Base-by-base conservation (phyloP, 92 coral and sea anemone species). In the Epizoanthus stellaris region DNA sequence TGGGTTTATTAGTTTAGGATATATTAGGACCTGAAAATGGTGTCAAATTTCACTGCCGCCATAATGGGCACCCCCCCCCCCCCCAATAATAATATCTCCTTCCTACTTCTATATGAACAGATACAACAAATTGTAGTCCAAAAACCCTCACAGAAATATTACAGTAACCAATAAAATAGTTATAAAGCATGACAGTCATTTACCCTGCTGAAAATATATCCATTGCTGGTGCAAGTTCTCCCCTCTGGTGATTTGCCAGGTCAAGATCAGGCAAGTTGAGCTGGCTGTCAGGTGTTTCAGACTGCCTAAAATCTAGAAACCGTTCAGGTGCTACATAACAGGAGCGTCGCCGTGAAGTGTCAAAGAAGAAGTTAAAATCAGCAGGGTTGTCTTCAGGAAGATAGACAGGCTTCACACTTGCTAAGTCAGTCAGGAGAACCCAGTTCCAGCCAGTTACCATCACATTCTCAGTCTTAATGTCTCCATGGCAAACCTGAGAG, bases 371-470 rank as follows among this genome's bases (percentile, higher is more conserved):
- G 62, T 94, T 94, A 83, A 96, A 96, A 88, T 96, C 99, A 3
- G 99, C 98, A 15, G 99, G 99, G 71, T 96, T 96, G 80, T 96
- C 97, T 77, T 96, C 97, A 4, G 94, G 99, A n/a, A 96, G 98
- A 70, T 87, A 94, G 0, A 93, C 94, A 4, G 99, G 99, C 66
- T 94, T 94, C 56, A 96, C 95, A 59, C 98, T 94, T 0, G 99
- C 99, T 10, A 96, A 83, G 92, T 96, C 99, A 0, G 98, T 92
- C 34, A 96, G 88, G 7, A 96, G 85, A 7, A 92, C 99, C 93
- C 98, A 96, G 83, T 95, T 96, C 99, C 99, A 96, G 9, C 98
- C 93, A 0, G 99, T 92, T 10, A 94, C 95, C 99, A 96, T 96
- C 10, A 96, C 88, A 47, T 96, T 96, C 85, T 96, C 99, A 45